A percentile compares a stretch with the other conserved stretches of the same genome.
Conservation (phyloP, 2,797 vertebrate species). For the Chiropotes sagulatus region DNA sequence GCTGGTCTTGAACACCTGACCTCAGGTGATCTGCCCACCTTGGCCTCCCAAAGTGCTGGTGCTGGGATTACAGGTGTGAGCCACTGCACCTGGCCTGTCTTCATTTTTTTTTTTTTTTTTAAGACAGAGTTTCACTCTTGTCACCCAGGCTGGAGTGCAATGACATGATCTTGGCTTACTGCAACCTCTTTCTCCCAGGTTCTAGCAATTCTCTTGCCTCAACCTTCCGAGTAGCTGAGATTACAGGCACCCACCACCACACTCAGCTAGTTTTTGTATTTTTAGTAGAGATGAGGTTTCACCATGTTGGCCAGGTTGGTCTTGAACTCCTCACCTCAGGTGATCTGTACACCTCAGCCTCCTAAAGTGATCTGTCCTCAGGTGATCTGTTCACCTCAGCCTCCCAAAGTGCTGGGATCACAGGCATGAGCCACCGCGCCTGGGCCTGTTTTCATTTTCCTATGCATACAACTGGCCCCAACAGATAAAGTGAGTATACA, state of each 20-base stretch:
- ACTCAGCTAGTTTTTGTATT: not conserved
- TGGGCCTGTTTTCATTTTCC: not conserved
- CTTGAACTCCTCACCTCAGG: not conserved
- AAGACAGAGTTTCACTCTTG: not conserved
- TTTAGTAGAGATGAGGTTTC: not conserved
- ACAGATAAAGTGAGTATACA: not conserved
- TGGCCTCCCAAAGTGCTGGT: not conserved
- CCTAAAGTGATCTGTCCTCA: not conserved
- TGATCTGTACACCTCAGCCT: not conserved
- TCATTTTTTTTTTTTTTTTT: not conserved
- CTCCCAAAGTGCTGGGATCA: not conserved
- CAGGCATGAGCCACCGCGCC: not conserved
- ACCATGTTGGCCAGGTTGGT: not conserved
- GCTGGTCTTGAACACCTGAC: not conserved
- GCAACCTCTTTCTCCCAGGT: not conserved
- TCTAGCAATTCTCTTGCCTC: not conserved
- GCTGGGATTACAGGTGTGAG: no score
- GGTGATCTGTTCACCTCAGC: not conserved
- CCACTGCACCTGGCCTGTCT: not conserved
- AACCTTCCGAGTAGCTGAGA: not conserved
- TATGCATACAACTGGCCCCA: no score
- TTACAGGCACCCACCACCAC: not conserved
- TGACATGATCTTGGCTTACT: not conserved
- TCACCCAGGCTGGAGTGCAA: not conserved
- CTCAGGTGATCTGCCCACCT: not conserved